A percentile compares a stretch with the other conserved stretches of the same genome.
Evolutionary conservation across 2,888 invertebrate species (phyloP).

Genomic region (Branchipolynoe longqiensis): DNA sequence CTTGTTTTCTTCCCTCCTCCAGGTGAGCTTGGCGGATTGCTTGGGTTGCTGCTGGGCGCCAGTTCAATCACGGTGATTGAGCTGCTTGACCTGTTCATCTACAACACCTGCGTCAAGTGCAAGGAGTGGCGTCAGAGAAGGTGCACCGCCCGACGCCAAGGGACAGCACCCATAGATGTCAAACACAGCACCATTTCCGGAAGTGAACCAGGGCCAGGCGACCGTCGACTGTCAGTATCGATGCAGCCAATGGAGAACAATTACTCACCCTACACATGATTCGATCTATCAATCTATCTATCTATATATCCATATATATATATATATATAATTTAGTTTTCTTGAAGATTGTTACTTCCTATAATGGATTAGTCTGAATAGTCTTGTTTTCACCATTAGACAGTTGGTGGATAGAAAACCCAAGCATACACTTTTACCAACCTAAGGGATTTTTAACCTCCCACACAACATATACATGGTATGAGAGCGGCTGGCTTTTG

Average conservation of each 20-base stretch:
- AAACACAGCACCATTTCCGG: not conserved
- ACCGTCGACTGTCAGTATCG: no score
- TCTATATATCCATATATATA: not conserved
- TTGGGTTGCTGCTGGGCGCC: slow-evolving; percentile 55
- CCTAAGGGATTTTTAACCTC: no score
- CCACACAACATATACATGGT: no score
- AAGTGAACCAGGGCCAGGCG: not conserved
- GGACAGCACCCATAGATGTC: no score
- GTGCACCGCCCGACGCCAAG: no score
- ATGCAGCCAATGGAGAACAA: no score
- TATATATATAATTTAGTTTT: not conserved
- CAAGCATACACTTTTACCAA: no score
- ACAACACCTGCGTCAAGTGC: slow-evolving; percentile 58
- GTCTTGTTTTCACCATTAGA: no score
- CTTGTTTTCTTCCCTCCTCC: not conserved
- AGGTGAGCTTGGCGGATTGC: slow-evolving; percentile 59
- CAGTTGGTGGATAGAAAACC: no score
- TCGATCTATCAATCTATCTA: not conserved
- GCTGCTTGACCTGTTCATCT: slow-evolving; percentile 36
- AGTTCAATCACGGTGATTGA: slow-evolving; percentile 53
- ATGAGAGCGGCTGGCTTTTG: no score
- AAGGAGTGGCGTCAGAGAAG: not conserved
- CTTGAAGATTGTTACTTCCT: no score
- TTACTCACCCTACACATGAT: slow-evolving; percentile 18
- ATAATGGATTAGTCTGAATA: no score